phyloP scores from a whole-genome alignment of 1,140 invertebrate species.

The Steinernema khuongi region DNA sequence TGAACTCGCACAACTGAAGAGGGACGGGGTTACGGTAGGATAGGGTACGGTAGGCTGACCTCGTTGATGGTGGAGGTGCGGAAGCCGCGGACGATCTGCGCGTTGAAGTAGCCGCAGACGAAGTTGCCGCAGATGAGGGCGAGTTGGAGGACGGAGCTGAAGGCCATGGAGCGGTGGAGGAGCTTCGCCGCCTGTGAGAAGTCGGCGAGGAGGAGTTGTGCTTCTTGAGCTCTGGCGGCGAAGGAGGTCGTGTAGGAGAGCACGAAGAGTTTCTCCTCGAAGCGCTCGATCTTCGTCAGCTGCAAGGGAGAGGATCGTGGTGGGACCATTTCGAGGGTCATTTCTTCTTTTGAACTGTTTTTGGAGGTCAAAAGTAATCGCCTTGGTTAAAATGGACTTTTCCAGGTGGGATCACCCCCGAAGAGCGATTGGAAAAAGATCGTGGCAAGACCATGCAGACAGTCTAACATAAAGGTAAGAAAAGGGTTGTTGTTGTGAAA shows the following conservation, averaged over 20 bases:
- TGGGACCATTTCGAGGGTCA: no score
- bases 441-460: no score
- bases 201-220: background rate
- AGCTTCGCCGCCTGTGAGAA: background rate
- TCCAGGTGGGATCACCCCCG: background rate
- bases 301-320: conserved; percentile 16
- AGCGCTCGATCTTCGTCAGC: conserved; percentile 28
- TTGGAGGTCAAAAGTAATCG: conserved; percentile 6
- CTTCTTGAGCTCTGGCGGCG: conserved; percentile 14
- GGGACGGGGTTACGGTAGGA: background rate
- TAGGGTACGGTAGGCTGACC: background rate
- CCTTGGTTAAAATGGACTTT: conserved; percentile 17
- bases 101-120: conserved; percentile 8
- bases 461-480: no score
- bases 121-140: background rate
- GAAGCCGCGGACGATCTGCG: conserved; percentile 7
- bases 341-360: conserved; percentile 20
- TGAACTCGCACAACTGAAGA: background rate
- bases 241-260: conserved; percentile 27
- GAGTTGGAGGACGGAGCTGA: background rate
- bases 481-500: no score
- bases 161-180: background rate
- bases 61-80: conserved; percentile 2
- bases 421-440: no score
- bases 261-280: conserved; percentile 36